Evolutionary conservation across 2,113 vertebrate species (phyloP).

Genomic region (Xerus inauris): DNA sequence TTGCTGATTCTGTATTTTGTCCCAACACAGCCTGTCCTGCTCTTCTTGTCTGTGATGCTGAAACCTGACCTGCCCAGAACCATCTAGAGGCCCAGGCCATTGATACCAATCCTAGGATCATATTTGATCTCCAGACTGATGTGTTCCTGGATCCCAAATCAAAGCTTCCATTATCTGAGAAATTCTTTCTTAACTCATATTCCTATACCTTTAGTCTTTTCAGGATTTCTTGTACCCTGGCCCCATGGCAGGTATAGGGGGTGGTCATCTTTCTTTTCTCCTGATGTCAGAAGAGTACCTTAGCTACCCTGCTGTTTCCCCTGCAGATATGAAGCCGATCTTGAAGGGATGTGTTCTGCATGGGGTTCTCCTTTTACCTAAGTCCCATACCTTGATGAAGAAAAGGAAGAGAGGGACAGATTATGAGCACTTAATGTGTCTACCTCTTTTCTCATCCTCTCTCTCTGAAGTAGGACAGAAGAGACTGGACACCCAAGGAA

Average conservation of each 20-base stretch:
- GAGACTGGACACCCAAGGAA: no score
- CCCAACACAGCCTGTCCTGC: no score
- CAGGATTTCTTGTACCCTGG: not conserved
- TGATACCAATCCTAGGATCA: conserved; percentile 96
- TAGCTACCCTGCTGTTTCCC: not conserved
- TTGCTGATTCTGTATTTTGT: not conserved
- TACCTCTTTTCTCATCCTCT: accelerated
- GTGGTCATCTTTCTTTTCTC: not conserved
- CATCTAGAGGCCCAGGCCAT: conserved; percentile 96
- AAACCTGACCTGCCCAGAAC: conserved; percentile 71
- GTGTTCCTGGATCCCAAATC: conserved; percentile 98
- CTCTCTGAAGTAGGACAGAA: no score
- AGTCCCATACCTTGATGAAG: not conserved
- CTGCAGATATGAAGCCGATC: no score
- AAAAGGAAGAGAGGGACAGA: not conserved
- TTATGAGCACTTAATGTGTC: not conserved
- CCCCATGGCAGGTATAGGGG: not conserved
- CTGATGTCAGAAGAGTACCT: not conserved
- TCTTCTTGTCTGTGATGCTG: not conserved
- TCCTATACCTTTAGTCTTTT: conserved; percentile 90
- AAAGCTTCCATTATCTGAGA: conserved; percentile 96
- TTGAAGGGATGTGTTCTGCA: no score
- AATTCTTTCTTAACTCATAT: conserved; percentile 96
- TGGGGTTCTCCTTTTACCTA: not conserved
- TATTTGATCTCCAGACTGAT: conserved; percentile 97